These are phyloP conservation scores for Bungarus multicinctus DNA, from an alignment of 2,113 vertebrate species.

Conservation along the genomic window DNA sequence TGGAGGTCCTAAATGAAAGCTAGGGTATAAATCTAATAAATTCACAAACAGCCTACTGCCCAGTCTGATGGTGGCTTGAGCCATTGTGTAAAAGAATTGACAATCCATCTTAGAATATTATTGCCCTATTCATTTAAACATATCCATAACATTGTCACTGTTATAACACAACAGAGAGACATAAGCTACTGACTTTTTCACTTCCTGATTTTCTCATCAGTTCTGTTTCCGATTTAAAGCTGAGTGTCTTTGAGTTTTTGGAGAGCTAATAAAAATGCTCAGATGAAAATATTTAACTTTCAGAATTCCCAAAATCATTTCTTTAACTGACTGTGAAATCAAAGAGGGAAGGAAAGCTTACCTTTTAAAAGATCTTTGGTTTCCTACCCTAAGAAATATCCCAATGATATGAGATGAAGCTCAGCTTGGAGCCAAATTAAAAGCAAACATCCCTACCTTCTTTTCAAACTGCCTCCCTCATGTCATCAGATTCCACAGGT, in stretches of 20 bases:
- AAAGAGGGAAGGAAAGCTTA: background rate
- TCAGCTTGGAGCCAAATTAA: background rate
- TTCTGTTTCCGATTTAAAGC: background rate
- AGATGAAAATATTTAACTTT: background rate
- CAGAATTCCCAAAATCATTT: background rate
- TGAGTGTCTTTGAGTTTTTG: background rate
- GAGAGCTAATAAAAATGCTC: background rate
- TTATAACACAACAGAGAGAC: background rate
- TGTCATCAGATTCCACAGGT: background rate
- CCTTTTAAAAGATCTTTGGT: background rate
- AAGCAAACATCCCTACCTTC: background rate
- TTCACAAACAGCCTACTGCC: background rate
- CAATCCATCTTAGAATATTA: background rate
- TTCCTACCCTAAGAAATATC: background rate
- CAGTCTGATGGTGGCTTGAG: background rate
- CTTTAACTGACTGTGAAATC: background rate
- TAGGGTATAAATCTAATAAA: background rate
- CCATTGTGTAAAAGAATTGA: background rate
- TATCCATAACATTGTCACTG: background rate
- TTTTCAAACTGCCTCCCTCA: constrained; percentile 1
- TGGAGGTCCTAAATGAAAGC: background rate
- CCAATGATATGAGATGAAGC: background rate
- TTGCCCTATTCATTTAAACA: background rate
- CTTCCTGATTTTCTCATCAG: background rate
- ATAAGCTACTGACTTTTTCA: background rate